phyloP scores from a whole-genome alignment of 2,797 vertebrate genomes.

The Pseudocheirus occidentalis region DNA sequence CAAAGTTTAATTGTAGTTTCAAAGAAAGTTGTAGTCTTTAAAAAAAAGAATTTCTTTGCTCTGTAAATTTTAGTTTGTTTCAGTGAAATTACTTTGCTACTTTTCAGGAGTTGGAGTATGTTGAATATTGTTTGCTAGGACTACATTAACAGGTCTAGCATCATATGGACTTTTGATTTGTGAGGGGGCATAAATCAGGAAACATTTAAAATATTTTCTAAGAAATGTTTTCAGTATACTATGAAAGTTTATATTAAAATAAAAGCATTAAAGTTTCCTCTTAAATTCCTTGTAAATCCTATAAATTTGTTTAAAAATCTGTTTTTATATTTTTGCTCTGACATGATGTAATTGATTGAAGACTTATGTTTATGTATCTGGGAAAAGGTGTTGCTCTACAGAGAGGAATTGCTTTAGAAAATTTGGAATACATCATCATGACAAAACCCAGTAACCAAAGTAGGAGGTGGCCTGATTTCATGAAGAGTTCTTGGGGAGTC shows the following conservation, averaged over 20 bases:
- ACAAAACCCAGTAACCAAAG: not conserved
- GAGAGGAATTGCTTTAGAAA: conserved; percentile 12
- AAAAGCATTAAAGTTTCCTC: conserved; percentile 23
- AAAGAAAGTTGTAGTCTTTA: too few species aligned
- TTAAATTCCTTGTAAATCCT: conserved; percentile 28
- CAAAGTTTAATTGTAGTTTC: not conserved
- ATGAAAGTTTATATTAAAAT: conserved; percentile 9
- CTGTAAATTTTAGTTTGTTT: conserved; percentile 51
- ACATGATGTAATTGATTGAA: conserved; percentile 14
- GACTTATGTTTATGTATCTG: conserved; percentile 41
- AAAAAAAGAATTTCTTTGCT: conserved; percentile 16
- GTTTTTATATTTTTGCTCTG: conserved; percentile 60
- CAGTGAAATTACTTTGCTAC: conserved; percentile 48
- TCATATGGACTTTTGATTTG: conserved; percentile 52
- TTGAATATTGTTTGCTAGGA: conserved; percentile 46
- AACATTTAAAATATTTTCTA: conserved; percentile 50
- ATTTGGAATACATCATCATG: not conserved
- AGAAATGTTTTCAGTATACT: conserved; percentile 18
- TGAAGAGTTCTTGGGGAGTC: not conserved
- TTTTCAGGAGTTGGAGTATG: conserved; percentile 13
- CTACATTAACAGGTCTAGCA: conserved; percentile 41
- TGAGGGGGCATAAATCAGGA: conserved; percentile 16
- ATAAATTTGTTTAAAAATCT: not conserved
- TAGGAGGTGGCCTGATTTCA: not conserved
- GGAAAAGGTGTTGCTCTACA: not conserved